phyloP scores from a whole-genome alignment of 2,113 vertebrate genomes.

The Meriones unguiculatus region DNA sequence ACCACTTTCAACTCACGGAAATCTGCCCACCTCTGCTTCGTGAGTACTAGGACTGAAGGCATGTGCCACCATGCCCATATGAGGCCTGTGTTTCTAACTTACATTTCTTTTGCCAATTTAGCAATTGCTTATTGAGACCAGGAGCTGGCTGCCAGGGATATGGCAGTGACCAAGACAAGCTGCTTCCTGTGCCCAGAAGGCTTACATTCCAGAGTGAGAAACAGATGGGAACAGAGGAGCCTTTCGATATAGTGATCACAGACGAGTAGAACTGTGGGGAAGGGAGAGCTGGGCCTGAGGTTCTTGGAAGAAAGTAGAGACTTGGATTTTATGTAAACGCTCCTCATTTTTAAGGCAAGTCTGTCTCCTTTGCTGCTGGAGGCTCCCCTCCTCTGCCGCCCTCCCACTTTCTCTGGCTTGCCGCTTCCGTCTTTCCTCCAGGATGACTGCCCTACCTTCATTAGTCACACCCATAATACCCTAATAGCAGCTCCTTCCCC shows the following conservation, averaged over 20 bases:
- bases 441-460: background rate
- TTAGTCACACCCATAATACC: background rate
- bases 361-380: background rate
- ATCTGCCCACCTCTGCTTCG: background rate
- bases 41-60: background rate
- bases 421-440: background rate
- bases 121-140: slow-evolving; percentile 48
- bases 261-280: background rate
- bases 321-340: background rate
- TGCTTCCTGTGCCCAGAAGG: slow-evolving; percentile 65
- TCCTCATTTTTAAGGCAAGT: slow-evolving; percentile 25
- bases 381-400: background rate
- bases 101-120: slow-evolving; percentile 41
- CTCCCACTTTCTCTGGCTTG: background rate
- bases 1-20: background rate
- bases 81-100: background rate
- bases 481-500: background rate
- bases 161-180: slow-evolving; percentile 62
- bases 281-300: background rate
- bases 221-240: slow-evolving; percentile 53
- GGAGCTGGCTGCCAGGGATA: slow-evolving; percentile 38
- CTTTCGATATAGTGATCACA: background rate
- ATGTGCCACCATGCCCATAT: background rate
- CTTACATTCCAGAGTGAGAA: slow-evolving; percentile 22
- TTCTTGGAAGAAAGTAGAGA: background rate